These are phyloP conservation scores for Rotaria socialis DNA, from an alignment of 2,888 invertebrate species.

Conservation along the genomic window DNA sequence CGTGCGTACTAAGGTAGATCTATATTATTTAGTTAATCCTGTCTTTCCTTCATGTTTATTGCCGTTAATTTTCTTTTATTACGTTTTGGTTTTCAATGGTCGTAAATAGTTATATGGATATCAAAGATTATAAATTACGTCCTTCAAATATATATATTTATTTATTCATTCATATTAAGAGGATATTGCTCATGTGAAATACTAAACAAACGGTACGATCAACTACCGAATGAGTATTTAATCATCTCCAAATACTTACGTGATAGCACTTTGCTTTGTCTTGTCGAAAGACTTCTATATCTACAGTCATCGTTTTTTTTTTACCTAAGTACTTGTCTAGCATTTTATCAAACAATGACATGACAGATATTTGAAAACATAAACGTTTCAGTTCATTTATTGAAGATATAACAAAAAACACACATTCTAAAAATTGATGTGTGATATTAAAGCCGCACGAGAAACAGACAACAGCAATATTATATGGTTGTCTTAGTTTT, in stretches of 20 bases:
- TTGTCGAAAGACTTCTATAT: neutral
- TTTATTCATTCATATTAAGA: neutral
- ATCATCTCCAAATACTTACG: neutral
- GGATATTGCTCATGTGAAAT: neutral
- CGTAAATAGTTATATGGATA: too few species aligned
- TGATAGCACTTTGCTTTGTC: too few species aligned
- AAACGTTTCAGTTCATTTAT: neutral
- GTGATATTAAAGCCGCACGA: neutral
- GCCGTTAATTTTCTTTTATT: too few species aligned
- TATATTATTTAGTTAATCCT: too few species aligned
- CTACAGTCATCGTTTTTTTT: neutral
- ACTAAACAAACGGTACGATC: neutral
- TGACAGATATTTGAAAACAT: neutral
- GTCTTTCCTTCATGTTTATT: too few species aligned
- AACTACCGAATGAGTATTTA: neutral
- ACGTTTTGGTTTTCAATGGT: too few species aligned
- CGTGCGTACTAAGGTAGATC: too few species aligned
- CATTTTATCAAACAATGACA: too few species aligned
- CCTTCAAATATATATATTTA: neutral
- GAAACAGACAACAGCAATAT: neutral
- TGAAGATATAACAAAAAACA: neutral
- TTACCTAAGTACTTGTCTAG: too few species aligned
- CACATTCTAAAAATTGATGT: neutral
- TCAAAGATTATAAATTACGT: neutral
- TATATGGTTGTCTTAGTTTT: neutral